Percentiles rank a stretch among this genome's conserved stretches.
Conservation (phyloP, 53 echinoderm and acorn worm species). For the Holothuria scabra region DNA sequence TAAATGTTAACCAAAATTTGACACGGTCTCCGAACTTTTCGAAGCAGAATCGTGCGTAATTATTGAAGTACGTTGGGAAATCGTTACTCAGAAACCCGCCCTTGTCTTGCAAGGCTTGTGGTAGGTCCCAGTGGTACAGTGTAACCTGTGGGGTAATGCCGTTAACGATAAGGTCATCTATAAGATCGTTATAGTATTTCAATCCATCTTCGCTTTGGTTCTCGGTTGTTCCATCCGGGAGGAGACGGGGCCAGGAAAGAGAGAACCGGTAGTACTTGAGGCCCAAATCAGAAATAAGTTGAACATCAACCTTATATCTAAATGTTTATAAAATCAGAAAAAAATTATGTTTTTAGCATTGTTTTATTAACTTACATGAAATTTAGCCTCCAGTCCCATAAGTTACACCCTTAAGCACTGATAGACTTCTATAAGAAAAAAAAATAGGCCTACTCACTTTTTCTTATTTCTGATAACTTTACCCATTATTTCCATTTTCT, state of each 20-base stretch:
- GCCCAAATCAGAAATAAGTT: conserved; percentile 36
- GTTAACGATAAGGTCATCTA: conserved; percentile 64
- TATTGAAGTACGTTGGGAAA: not conserved
- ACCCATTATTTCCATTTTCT: too few species aligned
- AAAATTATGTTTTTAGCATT: too few species aligned
- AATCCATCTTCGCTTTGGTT: conserved; percentile 65
- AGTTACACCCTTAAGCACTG: too few species aligned
- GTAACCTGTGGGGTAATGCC: conserved; percentile 57
- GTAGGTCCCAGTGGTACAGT: not conserved
- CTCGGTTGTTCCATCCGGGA: conserved; percentile 73
- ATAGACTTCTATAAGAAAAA: too few species aligned
- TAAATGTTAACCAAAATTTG: not conserved
- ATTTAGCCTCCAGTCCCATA: too few species aligned
- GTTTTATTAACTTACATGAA: too few species aligned
- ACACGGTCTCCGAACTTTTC: not conserved
- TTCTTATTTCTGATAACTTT: too few species aligned
- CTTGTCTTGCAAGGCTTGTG: too few species aligned
- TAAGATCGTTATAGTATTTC: conserved; percentile 75
- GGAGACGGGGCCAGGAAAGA: conserved; percentile 75
- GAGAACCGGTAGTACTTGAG: conserved; percentile 74
- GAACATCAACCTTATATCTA: conserved; percentile 69
- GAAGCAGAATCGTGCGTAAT: not conserved
- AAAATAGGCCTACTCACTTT: too few species aligned
- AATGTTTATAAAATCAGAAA: not conserved
- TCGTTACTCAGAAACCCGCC: not conserved